These are phyloP conservation scores for Micropoecilia bifurca DNA, from an alignment of 2,797 vertebrate species.

Conservation along the genomic window DNA sequence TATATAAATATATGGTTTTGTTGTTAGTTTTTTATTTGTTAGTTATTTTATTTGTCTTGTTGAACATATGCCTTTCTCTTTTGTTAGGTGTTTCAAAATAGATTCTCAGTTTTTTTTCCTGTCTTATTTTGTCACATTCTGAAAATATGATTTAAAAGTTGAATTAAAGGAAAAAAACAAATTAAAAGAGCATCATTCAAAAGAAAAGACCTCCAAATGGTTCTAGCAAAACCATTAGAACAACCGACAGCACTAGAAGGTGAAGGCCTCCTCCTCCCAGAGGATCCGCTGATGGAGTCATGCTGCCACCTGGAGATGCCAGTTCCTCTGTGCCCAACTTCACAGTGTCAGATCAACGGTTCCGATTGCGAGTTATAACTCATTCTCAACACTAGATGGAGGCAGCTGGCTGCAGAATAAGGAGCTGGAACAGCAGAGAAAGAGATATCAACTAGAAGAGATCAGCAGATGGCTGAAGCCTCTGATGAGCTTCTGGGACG, in stretches of 20 bases:
- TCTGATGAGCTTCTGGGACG: not conserved
- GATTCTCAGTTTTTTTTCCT: not conserved
- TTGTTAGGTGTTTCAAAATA: not conserved
- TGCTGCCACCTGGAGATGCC: conserved; percentile 55
- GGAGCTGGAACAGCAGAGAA: not conserved
- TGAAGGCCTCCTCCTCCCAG: not conserved
- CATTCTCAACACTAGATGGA: conserved; percentile 53
- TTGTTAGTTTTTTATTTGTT: too few species aligned
- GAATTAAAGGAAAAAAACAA: not conserved
- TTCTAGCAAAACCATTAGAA: not conserved
- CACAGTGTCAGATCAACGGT: accelerated
- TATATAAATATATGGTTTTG: too few species aligned
- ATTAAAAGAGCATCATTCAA: too few species aligned
- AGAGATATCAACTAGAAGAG: not conserved
- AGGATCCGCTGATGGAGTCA: conserved; percentile 28
- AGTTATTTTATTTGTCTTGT: not conserved
- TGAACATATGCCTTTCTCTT: not conserved
- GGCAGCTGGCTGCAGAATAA: conserved; percentile 23
- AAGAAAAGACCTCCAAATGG: not conserved
- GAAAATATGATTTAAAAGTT: not conserved
- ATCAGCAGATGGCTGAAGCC: not conserved
- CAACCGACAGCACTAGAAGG: not conserved
- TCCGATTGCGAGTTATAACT: not conserved
- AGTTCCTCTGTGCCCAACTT: not conserved
- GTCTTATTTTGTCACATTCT: not conserved